These are phyloP conservation scores for Hermaeophaga mercurialis DNA, from an alignment of 2,888 invertebrate species.

Conservation along the genomic window DNA sequence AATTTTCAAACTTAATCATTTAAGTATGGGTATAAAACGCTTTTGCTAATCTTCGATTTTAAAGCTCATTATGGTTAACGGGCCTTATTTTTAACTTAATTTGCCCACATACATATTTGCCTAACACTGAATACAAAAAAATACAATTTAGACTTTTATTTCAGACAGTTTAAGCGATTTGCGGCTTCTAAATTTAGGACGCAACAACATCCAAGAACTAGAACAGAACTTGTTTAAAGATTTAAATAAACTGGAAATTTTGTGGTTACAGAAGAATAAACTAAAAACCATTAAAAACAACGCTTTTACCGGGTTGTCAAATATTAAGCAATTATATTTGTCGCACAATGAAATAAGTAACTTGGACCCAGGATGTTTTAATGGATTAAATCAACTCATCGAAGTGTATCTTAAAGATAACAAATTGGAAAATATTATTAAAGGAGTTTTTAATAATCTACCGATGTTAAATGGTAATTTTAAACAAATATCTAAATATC, in stretches of 20 bases:
- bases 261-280: constrained; percentile 18
- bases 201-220: constrained; percentile 6
- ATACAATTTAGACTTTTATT: no score
- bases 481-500: no score
- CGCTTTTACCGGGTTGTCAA: constrained; percentile 6
- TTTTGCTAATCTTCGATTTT: no score
- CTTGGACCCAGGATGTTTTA: constrained; percentile 7
- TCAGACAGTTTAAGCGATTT: constrained; percentile 11
- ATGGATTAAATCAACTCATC: constrained; percentile 6
- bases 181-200: constrained; percentile 6
- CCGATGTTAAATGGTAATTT: not conserved
- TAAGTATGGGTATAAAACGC: no score
- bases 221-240: constrained; percentile 1
- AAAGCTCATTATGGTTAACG: no score
- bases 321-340: constrained; percentile 8
- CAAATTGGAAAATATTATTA: not conserved
- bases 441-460: constrained; percentile 14
- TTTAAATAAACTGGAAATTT: constrained; percentile 12
- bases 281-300: constrained; percentile 7
- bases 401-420: constrained; percentile 16
- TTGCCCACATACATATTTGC: no score
- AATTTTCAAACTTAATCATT: no score
- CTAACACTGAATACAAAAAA: no score
- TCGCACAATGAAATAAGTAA: constrained; percentile 12
- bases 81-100: no score